Conservation (phyloP, 1,140 invertebrate species). For the Teleogryllus occipitalis region DNA sequence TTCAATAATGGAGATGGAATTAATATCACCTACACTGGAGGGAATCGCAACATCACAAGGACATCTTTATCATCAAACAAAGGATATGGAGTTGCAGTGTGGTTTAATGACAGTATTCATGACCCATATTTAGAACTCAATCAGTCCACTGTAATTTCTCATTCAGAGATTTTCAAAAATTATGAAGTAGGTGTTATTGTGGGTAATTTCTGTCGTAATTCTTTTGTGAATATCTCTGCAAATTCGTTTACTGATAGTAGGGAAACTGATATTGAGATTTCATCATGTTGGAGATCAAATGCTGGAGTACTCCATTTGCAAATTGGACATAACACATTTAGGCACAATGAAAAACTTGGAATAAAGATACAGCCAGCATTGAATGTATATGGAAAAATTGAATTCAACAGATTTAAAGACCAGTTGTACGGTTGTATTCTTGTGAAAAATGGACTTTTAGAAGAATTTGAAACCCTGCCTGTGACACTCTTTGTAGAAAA, state of each 20-base stretch:
- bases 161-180: constrained; percentile 78
- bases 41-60: constrained; percentile 77
- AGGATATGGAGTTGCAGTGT: constrained; percentile 76
- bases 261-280: constrained; percentile 65
- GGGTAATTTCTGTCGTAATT: constrained; percentile 65
- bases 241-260: constrained; percentile 72
- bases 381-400: constrained; percentile 68
- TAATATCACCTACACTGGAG: constrained; percentile 87
- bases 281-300: constrained; percentile 60
- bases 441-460: constrained; percentile 75
- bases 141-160: constrained; percentile 78
- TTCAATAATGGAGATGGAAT: constrained; percentile 88
- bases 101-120: constrained; percentile 80
- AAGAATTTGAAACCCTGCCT: constrained; percentile 55
- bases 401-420: constrained; percentile 79
- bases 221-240: constrained; percentile 75
- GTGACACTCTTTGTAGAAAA: constrained; percentile 69
- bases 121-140: constrained; percentile 67
- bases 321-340: constrained; percentile 79
- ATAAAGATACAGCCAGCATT: constrained; percentile 76
- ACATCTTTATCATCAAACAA: constrained; percentile 70
- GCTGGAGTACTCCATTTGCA: constrained; percentile 49
- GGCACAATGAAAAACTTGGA: constrained; percentile 63
- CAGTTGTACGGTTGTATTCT: constrained; percentile 76
- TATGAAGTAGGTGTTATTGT: constrained; percentile 72